phyloP scores from a whole-genome alignment of 2,797 vertebrate species.

The Hypotaenidia okinawae region DNA sequence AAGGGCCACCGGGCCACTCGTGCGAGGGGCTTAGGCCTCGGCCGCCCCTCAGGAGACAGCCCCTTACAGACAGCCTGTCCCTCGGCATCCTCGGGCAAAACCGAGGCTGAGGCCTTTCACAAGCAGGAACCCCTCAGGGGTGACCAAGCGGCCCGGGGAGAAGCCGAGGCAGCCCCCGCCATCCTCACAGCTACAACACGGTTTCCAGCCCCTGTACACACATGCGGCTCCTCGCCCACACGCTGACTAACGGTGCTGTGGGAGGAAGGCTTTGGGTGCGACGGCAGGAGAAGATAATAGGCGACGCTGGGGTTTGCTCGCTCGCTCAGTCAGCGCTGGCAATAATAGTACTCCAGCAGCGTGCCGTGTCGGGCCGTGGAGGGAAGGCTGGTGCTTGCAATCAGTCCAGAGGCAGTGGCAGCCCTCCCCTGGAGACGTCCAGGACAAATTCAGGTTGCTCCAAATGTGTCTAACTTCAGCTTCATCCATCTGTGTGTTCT shows the following conservation, averaged over 20 bases:
- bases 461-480: background rate
- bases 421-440: background rate
- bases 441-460: background rate
- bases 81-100: too few relatives aligned
- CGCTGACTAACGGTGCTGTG: slow-evolving; percentile 24
- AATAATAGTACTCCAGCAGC: background rate
- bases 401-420: background rate
- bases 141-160: background rate
- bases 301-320: background rate
- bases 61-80: background rate
- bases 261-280: slow-evolving; percentile 53
- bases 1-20: background rate
- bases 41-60: too few relatives aligned
- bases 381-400: background rate
- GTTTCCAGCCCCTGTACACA: background rate
- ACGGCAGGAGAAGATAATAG: background rate
- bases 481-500: background rate
- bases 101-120: background rate
- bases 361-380: background rate
- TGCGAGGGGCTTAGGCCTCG: background rate
- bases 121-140: background rate
- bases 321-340: background rate
- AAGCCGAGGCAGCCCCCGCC: background rate
- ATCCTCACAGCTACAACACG: background rate
- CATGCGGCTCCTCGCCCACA: background rate